Evolutionary conservation across 1,140 invertebrate species (phyloP), one percentile per base, ranked within the genome.

Genomic region (Pentalonia nigronervosa): DNA sequence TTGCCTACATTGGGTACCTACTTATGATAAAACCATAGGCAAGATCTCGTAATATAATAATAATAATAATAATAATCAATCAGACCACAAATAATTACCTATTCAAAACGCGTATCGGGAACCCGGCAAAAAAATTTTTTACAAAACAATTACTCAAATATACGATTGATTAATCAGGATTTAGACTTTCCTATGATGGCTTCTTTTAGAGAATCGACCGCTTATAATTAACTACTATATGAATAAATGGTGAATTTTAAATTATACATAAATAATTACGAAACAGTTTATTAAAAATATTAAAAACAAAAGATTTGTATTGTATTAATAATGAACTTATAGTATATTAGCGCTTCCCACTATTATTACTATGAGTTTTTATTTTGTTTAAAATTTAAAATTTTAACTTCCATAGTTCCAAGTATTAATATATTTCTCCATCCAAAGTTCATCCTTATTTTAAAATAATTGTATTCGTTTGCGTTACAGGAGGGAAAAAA

Each of bases 401-500:
- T 60, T 60, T 60, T 60, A 14, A 30, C 14, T 25, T 67, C 6
- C 1, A n/a, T 67, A 67, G 60, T 67, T 67, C 56, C 30, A 67
- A 67, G 3, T 30, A 67, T 11, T 67, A 67, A n/a, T 67, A 67
- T 14, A 30, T 67, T 30, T 3, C 25, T 60, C 25, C 14, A n/a
- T n/a, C n/a, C n/a, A 76, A n/a, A 0, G 21, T 76, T 4, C 45
- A 20, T 47, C 14, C 11, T 25, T 87, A 48, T 17, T 87, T n/a
- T n/a, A 48, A n/a, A 17, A 47, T 48, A 47, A 89, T 76, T 91
- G 47, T 94, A 91, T 53, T 94, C 94, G 94, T 94, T 95, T 95
- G 91, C 23, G 2, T 36, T 41, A 25, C 95, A 97, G 97, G 97
- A 95, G 94, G 97, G 97, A 30, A 95, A 97, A 94, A 96, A 97